Conservation (phyloP, 2,888 invertebrate species). For the Drosophila recens region DNA sequence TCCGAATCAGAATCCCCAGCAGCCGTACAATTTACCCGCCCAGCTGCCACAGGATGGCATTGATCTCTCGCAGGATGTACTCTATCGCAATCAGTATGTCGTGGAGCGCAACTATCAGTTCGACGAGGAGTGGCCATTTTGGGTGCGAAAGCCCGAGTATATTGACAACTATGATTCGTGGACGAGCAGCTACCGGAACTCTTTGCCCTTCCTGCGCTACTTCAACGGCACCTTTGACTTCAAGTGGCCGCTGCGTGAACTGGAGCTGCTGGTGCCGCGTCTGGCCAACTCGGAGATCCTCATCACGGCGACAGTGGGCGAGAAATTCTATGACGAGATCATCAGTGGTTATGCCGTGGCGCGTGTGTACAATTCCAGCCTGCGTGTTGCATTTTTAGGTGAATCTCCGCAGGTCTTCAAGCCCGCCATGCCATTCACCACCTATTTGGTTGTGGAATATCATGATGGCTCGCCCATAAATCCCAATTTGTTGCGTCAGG, state of each 20-base stretch:
- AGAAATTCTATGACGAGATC: conserved; percentile 92
- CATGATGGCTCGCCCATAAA: conserved; percentile 95
- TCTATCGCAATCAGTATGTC: conserved; percentile 87
- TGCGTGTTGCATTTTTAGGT: conserved; percentile 93
- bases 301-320: conserved; percentile 94
- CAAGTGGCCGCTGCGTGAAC: conserved; percentile 92
- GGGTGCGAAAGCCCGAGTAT: conserved; percentile 89
- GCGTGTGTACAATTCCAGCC: conserved; percentile 94
- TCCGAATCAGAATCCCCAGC: conserved; percentile 63
- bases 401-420: conserved; percentile 97
- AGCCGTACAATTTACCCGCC: conserved; percentile 53
- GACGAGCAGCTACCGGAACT: conserved; percentile 86
- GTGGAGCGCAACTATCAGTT: conserved; percentile 92
- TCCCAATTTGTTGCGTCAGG: conserved; percentile 87
- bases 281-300: conserved; percentile 90
- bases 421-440: conserved; percentile 95
- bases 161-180: conserved; percentile 84
- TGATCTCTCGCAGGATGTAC: conserved; percentile 70
- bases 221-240: conserved; percentile 96
- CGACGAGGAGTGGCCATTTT: conserved; percentile 92
- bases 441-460: conserved; percentile 95
- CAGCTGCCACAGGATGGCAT: conserved; percentile 66
- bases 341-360: conserved; percentile 95
- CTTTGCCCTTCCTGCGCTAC: conserved; percentile 90
- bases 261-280: conserved; percentile 87